Base-by-base conservation (phyloP, 2,113 vertebrate genomes). In the Lucifuga dentata region DNA sequence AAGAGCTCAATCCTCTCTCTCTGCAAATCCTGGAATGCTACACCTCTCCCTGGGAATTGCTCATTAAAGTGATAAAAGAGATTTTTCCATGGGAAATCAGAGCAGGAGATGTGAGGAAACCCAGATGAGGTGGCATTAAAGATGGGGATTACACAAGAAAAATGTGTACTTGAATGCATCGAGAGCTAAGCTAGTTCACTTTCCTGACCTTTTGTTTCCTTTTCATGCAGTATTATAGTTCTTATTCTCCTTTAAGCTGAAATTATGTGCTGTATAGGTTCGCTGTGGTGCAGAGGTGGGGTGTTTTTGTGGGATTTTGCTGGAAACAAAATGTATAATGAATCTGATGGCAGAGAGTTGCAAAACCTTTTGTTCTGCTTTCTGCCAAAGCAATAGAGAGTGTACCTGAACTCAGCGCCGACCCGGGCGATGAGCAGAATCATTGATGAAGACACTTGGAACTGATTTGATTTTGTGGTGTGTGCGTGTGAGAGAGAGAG, bases 341-440 rank as follows among this genome's bases (percentile, higher is more conserved):
- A 53, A 53, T 11, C 24, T 2, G 21, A 33, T 5, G 26, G 64
- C 53, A 17, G 41, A 5, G 15, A 48, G 62, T 38, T 62, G 8
- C 3, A 11, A 13, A 19, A n/a, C 20, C 48, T 21, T 35, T 49
- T 45, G 17, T 17, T 13, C 11, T 17, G n/a, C 36, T 64, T 29
- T 19, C 63, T 73, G 59, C 68, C 26, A 33, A 74, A 78, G 65
- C 55, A 78, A 63, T 53, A 52, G 44, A 39, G 50, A 63, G 29
- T 44, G 17, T 16, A 58, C 2, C 3, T 56, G 60, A 66, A 57
- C 74, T 19, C 51, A 0, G 35, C 13, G 1, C 17, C 40, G 67
- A 52, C 23, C 62, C 39, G 2, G 3, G 21, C 21, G 0, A 29
- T 2, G 59, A 65, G 44, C 56, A 33, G 58, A 65, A 68, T 52